A percentile compares a stretch with the other conserved stretches of the same genome.
Conservation (phyloP, 2,797 vertebrate genomes). For the Morus bassanus region DNA sequence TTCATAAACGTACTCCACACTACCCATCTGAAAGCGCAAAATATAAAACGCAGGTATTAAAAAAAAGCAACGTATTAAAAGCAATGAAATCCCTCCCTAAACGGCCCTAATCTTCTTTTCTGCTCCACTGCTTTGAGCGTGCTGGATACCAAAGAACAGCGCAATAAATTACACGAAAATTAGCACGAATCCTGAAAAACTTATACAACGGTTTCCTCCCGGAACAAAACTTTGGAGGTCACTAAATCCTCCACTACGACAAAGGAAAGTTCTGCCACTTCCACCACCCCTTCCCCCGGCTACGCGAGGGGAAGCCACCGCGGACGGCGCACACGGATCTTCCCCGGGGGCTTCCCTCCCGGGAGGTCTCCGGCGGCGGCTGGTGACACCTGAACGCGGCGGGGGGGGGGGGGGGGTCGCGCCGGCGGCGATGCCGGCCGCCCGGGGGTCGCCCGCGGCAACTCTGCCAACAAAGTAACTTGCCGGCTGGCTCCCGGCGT, state of each 20-base stretch:
- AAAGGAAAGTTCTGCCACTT: constrained; percentile 32
- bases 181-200: not conserved
- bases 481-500: not conserved
- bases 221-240: constrained; percentile 54
- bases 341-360: not conserved
- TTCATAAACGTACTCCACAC: not conserved
- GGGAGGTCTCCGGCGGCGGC: not conserved
- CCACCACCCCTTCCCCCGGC: not conserved
- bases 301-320: not conserved
- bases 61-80: not conserved
- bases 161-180: not conserved
- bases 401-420: not conserved
- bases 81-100: not conserved
- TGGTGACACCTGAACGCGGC: not conserved
- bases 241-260: not conserved
- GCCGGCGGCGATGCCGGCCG: not conserved
- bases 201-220: constrained; percentile 19
- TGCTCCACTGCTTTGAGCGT: not conserved
- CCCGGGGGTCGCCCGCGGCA: not conserved
- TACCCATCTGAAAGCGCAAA: not conserved
- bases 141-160: not conserved
- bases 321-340: not conserved
- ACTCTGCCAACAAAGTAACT: constrained; percentile 66
- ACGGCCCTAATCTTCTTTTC: not conserved
- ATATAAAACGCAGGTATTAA: not conserved